Base-by-base conservation (phyloP, 2,888 invertebrate species). In the Ligdia adustata region DNA sequence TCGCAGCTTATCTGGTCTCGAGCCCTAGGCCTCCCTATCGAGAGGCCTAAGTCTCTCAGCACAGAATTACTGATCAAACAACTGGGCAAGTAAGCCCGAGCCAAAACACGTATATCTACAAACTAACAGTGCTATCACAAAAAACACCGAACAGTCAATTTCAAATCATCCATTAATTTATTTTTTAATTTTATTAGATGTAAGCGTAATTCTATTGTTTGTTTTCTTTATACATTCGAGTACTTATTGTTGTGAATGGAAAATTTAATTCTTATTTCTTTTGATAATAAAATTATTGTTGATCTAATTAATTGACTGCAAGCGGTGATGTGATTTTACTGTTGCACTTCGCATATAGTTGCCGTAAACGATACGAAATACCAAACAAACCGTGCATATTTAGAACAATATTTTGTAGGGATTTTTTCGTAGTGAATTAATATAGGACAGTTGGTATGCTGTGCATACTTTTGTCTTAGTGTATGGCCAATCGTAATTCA, bases 1-100 rank as follows among this genome's bases (percentile, higher is more conserved):
- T 93, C 97, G 0, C 96, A 96, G 50, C 88, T 96, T 56, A 93
- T 97, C 57, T 97, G 97, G 97, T 95, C 95, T 62, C 92, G 97
- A 55, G 97, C 96, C 24, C 92, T 97, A 53, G 96, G 96, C 40
- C 89, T 97, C 15, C 96, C 97, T 59, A 93, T 97, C 68, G 97
- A 97, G 89, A 93, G 93, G 91, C 97, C 92, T 48, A 97, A 97
- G 88, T 97, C 97, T 4, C 92, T 96, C 90, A 95, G 96, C 68
- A 96, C 92, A 42, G 92, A 92, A 24, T 63, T 85, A 51, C 91
- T 93, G 37, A 82, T 91, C 51, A 90, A 86, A 55, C 81, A 80
- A 61, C 57, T 83, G 56, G 79, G 70, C 73, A 86, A 86, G 78
- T 88, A 87, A 79, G 52, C 44, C 40, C 39, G n/a, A n/a, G n/a